Conservation (phyloP, 2,113 vertebrate species). For the Diadophis punctatus region DNA sequence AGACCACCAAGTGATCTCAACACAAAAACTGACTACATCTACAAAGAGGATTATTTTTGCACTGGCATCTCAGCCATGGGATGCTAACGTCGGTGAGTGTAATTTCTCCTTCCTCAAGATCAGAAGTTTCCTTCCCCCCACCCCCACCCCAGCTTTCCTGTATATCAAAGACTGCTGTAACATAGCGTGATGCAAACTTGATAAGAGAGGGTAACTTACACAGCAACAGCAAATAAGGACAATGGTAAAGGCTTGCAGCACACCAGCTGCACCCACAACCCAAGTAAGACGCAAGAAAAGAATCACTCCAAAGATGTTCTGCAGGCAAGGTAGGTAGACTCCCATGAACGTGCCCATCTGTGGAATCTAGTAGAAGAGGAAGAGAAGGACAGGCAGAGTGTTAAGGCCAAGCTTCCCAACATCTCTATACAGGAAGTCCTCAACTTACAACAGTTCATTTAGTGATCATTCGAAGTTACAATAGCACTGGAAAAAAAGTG, state of each 20-base stretch:
- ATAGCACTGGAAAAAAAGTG: neutral
- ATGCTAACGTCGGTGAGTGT: neutral
- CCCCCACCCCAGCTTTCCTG: no score
- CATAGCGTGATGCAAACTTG: neutral
- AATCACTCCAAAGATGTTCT: constrained; percentile 99
- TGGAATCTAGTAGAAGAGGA: constrained; percentile 73
- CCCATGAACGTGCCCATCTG: constrained; percentile 98
- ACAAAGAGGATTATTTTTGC: neutral
- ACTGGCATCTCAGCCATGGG: neutral
- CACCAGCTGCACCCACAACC: constrained; percentile 93
- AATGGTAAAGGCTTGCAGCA: constrained; percentile 92
- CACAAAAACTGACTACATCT: neutral
- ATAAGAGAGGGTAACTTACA: constrained; percentile 71
- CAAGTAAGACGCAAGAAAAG: constrained; percentile 98
- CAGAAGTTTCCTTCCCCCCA: neutral
- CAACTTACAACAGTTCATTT: neutral
- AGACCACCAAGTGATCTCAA: neutral
- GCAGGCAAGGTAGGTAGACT: constrained; percentile 94
- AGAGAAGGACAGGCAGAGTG: neutral
- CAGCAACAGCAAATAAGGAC: constrained; percentile 96
- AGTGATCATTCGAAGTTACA: neutral
- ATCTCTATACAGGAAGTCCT: neutral
- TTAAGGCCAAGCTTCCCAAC: neutral
- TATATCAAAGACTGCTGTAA: neutral
- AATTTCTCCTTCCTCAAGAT: neutral